Conservation (phyloP, 2,888 invertebrate genomes). For the Morinoia aosen region DNA sequence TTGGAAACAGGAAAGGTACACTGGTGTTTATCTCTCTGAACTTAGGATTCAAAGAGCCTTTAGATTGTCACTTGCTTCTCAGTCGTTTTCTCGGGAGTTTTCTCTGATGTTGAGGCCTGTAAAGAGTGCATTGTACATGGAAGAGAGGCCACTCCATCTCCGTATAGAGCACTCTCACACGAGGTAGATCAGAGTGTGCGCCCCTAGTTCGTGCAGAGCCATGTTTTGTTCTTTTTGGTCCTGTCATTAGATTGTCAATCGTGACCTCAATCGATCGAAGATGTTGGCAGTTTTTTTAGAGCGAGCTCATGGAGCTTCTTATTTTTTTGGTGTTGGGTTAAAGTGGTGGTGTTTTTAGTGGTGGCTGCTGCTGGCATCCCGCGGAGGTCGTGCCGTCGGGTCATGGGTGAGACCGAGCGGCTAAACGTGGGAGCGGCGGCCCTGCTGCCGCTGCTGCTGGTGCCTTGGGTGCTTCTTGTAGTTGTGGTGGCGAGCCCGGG, state of each 20-base stretch:
- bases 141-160: background rate
- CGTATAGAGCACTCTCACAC: slow-evolving; percentile 10
- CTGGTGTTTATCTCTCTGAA: background rate
- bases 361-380: slow-evolving; percentile 44
- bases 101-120: background rate
- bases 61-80: background rate
- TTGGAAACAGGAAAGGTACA: background rate
- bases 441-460: background rate
- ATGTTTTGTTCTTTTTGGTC: background rate
- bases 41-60: background rate
- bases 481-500: background rate
- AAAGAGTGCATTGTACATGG: slow-evolving; percentile 8
- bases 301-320: slow-evolving; percentile 42
- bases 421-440: slow-evolving; percentile 42
- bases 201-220: slow-evolving; percentile 10
- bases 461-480: slow-evolving; percentile 8
- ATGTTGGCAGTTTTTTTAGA: slow-evolving; percentile 1
- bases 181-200: background rate
- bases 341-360: slow-evolving; percentile 46
- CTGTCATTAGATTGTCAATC: slow-evolving; percentile 50
- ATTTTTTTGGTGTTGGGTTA: slow-evolving; percentile 35
- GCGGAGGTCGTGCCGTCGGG: slow-evolving; percentile 47
- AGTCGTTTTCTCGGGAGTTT: background rate
- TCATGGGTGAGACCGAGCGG: slow-evolving; percentile 41
- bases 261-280: slow-evolving; percentile 39